Base-by-base conservation (phyloP, 2,888 invertebrate species). In the Ornithoptera priamus region DNA sequence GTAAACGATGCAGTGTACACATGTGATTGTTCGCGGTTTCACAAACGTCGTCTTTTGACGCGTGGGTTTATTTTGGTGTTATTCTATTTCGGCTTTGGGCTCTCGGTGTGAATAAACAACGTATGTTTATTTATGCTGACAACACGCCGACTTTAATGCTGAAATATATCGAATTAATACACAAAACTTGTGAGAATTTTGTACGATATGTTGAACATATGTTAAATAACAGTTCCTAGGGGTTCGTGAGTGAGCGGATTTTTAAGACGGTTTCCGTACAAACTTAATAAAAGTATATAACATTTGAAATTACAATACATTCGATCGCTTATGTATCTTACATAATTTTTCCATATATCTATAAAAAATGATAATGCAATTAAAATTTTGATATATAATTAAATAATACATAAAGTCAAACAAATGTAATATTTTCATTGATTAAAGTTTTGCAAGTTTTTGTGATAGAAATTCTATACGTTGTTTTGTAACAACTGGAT, bases 11-110 rank as follows among this genome's bases (percentile, higher is more conserved):
- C 75, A 53, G n/a, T 53, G 53, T n/a, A 76, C 80, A 82, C 46
- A 80, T 76, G 63, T 69, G 62, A 59, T 57, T 53, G 80, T 78
- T 79, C 74, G 77, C 79, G 74, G 79, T 80, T 81, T 78, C 73
- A 72, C 30, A 78, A 75, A 75, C 39, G 39, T 39, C 75, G 71
- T 75, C 60, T 75, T 77, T 82, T 84, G 81, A 83, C 81, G 85
- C 83, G 83, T 81, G 72, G 73, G 81, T 84, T 84, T 87, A 88
- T 89, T 89, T 89, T 83, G 77, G 86, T 83, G 83, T 84, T 81
- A 81, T 80, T 86, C 88, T 90, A 90, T 90, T 88, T 87, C 81
- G 72, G 85, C 85, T 76, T 73, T 77, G 80, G 79, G 81, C 81
- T 85, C 82, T 84, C 78, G 75, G 81, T 83, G 84, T 87, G 85